These are phyloP conservation scores for Ommatoiulus sabulosus DNA, from an alignment of 2,888 invertebrate species.

Conservation along the genomic window DNA sequence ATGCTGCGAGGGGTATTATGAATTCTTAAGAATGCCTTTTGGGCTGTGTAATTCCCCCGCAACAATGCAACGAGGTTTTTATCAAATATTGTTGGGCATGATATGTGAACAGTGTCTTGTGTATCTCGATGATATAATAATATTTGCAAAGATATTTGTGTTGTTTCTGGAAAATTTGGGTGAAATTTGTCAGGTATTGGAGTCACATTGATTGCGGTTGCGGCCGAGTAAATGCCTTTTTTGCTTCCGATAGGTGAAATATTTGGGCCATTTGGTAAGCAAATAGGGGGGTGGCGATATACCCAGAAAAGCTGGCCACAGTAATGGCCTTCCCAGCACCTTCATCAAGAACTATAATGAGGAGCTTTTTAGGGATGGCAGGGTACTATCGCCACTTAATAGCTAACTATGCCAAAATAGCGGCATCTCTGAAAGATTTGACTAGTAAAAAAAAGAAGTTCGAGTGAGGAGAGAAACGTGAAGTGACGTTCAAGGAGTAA, in stretches of 20 bases:
- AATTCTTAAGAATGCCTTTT: no score
- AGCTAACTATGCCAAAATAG: background rate
- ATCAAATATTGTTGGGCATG: background rate
- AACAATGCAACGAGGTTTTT: background rate
- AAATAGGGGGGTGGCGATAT: background rate
- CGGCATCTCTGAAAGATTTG: background rate
- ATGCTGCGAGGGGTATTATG: no score
- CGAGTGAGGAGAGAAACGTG: background rate
- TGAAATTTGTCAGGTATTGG: background rate
- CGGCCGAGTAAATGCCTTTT: background rate
- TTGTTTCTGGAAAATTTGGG: background rate
- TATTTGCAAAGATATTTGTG: no score
- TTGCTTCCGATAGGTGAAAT: background rate
- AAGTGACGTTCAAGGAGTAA: background rate
- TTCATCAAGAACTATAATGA: background rate
- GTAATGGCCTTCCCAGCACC: background rate
- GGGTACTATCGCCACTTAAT: background rate
- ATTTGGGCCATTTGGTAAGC: background rate
- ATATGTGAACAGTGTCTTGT: background rate
- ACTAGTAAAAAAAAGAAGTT: background rate
- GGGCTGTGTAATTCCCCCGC: background rate
- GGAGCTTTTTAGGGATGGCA: background rate
- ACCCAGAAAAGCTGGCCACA: background rate
- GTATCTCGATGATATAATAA: background rate
- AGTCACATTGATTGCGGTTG: background rate